Evolutionary conservation across 2,113 vertebrate species (phyloP).

Genomic region (Ailurus styani): DNA sequence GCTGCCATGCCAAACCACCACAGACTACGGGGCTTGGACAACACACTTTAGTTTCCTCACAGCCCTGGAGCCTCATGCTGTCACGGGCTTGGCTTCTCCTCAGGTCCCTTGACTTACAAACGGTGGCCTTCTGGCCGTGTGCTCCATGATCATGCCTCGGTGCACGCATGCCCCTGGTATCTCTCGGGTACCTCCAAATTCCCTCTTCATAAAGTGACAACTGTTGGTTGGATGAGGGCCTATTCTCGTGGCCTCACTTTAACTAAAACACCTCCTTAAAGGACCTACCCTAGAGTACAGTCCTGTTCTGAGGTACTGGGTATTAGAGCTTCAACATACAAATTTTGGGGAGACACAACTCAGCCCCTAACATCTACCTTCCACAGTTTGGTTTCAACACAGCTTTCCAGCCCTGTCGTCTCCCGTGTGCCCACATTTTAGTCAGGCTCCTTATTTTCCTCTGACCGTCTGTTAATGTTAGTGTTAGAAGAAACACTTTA

Average conservation of each 20-base stretch:
- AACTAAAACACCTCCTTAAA: not conserved
- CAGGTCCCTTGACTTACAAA: not conserved
- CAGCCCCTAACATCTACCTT: not conserved
- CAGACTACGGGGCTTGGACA: fast-evolving
- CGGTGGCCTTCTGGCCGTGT: not conserved
- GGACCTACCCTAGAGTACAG: not conserved
- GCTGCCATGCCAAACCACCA: not conserved
- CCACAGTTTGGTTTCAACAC: not conserved
- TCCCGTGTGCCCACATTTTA: not conserved
- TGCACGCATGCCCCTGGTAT: fast-evolving
- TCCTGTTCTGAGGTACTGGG: not conserved
- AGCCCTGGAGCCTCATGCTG: not conserved
- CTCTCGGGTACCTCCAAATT: not conserved
- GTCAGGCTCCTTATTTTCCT: not conserved
- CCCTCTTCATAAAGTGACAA: not conserved
- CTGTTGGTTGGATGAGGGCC: fast-evolving
- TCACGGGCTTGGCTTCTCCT: fast-evolving
- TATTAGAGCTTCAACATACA: not conserved
- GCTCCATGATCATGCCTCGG: too few species aligned
- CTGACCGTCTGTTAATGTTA: not conserved
- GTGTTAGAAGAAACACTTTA: not conserved
- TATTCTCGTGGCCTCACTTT: not conserved
- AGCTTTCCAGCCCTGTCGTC: not conserved
- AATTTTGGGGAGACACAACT: too few species aligned
- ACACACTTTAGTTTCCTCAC: not conserved